Evolutionary conservation across 2,113 vertebrate species (phyloP), one percentile per base, ranked within the genome.

Genomic region (Notarius quadriscutis): DNA sequence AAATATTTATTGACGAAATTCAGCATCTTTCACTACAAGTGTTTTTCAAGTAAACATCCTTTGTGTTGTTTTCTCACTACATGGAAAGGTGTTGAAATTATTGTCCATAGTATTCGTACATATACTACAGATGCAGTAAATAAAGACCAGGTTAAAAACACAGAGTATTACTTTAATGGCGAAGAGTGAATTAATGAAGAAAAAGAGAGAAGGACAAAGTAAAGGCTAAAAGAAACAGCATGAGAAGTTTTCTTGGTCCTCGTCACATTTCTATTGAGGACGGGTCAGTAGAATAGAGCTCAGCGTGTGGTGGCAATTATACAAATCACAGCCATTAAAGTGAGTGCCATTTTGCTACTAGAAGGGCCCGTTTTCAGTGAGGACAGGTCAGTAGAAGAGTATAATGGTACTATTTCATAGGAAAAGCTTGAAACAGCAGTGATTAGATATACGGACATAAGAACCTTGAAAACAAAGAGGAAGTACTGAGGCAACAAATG

Each of bases 241-340:
- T 58, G 86, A 81, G 79, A 12, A 67, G 12, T 86, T 88, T 85
- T 81, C 60, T 62, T 74, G 60, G 48, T 80, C 65, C 83, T 77
- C 78, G 89, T 87, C 83, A 87, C 86, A 88, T 69, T 87, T 89
- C 86, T 84, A 84, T 53, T 71, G 60, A 86, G 72, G 63, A 82
- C 74, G 72, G 34, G 27, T 51, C 62, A 60, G 63, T 34, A 74
- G 63, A 27, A 53, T 48, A 65, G 71, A 83, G 57, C 62, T 80
- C 81, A 71, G 63, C 71, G 58, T 84, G 78, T 58, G 63, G 48
- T 41, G 25, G 53, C 17, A 22, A 60, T 81, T 85, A 80, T 72
- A 71, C 80, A 77, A 62, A 87, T 78, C 57, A 58, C 12, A 27
- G 50, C 58, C 51, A 86, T 87, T 58, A 15, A 60, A 67, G 25